Evolutionary conservation across 2,113 vertebrate species (phyloP).

Genomic region (Trogon melanurus): DNA sequence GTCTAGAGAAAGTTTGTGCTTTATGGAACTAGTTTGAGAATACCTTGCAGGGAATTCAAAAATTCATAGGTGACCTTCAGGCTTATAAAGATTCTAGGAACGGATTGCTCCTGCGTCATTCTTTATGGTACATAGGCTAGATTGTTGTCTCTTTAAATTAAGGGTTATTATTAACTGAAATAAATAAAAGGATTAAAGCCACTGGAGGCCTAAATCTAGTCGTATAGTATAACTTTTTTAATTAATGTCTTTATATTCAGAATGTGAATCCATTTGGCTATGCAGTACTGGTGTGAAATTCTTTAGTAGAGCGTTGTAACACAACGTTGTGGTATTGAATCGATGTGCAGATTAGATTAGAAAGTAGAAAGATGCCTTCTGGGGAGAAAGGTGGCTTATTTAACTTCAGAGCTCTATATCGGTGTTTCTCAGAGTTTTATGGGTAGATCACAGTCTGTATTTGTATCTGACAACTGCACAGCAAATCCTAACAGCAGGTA

Average conservation of each 20-base stretch:
- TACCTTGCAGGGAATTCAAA: neutral
- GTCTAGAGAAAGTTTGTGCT: neutral
- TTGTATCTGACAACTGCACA: neutral
- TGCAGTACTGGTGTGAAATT: neutral
- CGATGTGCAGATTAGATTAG: neutral
- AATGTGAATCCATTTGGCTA: neutral
- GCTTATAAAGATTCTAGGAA: neutral
- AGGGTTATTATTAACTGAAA: neutral
- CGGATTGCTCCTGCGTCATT: neutral
- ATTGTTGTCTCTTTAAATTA: neutral
- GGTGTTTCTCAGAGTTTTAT: neutral
- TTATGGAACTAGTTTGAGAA: neutral
- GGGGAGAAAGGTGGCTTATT: neutral
- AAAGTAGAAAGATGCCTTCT: neutral
- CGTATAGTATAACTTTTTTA: neutral
- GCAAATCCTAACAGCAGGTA: neutral
- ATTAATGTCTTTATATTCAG: neutral
- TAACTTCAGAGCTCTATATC: neutral
- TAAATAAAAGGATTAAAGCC: slow-evolving; percentile 2
- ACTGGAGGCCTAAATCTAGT: neutral
- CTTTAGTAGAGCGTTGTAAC: neutral
- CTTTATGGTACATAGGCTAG: neutral
- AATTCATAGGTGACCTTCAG: neutral
- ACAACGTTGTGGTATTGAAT: neutral
- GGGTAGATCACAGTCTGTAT: neutral